These are phyloP conservation scores for Stenchaetothrips biformis DNA, from an alignment of 2,888 invertebrate species.

Conservation along the genomic window DNA sequence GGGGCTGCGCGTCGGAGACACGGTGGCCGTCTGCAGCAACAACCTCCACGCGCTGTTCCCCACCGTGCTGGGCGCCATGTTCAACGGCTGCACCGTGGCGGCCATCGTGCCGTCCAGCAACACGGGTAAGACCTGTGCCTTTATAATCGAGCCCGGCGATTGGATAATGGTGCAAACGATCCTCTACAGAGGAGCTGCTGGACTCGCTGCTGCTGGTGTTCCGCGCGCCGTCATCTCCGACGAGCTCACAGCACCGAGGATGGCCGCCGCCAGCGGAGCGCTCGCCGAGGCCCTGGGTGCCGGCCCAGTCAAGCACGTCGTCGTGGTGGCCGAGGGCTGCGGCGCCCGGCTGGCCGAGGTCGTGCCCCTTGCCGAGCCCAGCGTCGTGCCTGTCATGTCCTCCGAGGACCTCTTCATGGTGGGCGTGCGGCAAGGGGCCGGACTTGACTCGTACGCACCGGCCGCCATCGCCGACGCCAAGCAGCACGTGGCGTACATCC, in stretches of 20 bases:
- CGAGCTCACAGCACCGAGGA: background rate
- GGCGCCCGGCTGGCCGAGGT: background rate
- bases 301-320: background rate
- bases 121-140: background rate
- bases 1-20: conserved; percentile 6
- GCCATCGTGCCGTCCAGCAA: conserved; percentile 13
- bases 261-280: background rate
- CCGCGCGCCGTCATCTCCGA: background rate
- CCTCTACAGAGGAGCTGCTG: background rate
- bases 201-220: background rate
- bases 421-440: background rate
- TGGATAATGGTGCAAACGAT: background rate
- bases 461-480: background rate
- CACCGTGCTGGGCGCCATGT: conserved; percentile 12
- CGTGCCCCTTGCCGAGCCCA: no score
- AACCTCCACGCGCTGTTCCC: conserved; percentile 1
- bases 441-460: background rate
- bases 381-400: background rate
- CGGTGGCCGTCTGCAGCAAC: conserved; percentile 8
- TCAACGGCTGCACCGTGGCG: conserved; percentile 19
- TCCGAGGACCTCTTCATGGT: background rate
- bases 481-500: conserved; percentile 2
- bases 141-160: background rate
- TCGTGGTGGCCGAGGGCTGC: background rate
- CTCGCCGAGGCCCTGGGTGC: background rate